Evolutionary conservation across 2,888 invertebrate genomes (phyloP).

Genomic region (Microlaimidae sp.): DNA sequence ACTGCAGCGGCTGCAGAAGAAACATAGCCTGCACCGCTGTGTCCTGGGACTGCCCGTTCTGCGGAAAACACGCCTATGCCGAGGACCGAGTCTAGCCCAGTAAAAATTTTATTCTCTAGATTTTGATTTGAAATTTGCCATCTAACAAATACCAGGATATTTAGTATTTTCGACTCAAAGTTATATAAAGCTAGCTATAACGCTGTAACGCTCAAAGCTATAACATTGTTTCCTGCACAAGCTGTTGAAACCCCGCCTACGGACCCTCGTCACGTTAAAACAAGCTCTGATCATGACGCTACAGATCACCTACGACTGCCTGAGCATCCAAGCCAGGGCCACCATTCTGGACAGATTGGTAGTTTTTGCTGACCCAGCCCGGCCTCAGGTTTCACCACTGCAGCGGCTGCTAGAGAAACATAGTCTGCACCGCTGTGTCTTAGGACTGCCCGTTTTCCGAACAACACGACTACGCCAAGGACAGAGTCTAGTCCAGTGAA

Average conservation of each 20-base stretch:
- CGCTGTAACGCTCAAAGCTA: too few relatives aligned
- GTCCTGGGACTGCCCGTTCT: slow-evolving; percentile 10
- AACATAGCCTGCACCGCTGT: background rate
- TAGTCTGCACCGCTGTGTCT: background rate
- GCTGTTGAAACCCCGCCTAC: slow-evolving; percentile 30
- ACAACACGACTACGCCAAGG: background rate
- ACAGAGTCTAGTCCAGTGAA: too few relatives aligned
- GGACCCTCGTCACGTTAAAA: slow-evolving; percentile 28
- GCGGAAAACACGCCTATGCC: slow-evolving; percentile 4
- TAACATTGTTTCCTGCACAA: slow-evolving; percentile 35
- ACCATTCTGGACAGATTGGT: slow-evolving; percentile 35
- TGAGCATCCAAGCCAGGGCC: slow-evolving; percentile 28
- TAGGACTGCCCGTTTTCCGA: slow-evolving; percentile 11
- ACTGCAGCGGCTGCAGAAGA: slow-evolving; percentile 17
- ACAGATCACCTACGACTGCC: slow-evolving; percentile 23
- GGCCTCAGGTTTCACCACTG: slow-evolving; percentile 30
- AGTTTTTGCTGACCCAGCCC: slow-evolving; percentile 26
- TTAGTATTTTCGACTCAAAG: too few relatives aligned
- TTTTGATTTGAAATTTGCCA: too few relatives aligned
- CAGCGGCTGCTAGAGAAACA: background rate
- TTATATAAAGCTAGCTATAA: too few relatives aligned
- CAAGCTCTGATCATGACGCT: slow-evolving; percentile 19
- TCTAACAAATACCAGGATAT: too few relatives aligned
- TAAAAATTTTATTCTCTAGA: too few relatives aligned
- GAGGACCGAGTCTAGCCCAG: too few relatives aligned